These are phyloP conservation scores for Philereme vetulata DNA, from an alignment of 2,888 invertebrate species.

Conservation along the genomic window DNA sequence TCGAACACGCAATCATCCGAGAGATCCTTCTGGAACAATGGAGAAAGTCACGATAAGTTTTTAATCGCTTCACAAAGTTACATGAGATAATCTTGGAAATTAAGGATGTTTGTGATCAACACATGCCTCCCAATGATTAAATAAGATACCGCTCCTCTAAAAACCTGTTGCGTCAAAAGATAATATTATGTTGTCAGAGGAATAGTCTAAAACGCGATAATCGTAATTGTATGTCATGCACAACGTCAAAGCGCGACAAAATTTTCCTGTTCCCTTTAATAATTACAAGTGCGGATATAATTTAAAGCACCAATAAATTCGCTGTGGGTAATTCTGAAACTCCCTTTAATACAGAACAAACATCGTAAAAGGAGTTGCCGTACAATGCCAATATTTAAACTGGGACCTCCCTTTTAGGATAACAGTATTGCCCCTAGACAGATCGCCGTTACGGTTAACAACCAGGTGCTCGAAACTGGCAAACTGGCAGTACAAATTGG, in stretches of 20 bases:
- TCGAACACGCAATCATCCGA: constrained; percentile 94
- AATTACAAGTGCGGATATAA: constrained; percentile 41
- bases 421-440: constrained; percentile 53
- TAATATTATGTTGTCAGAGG: too few relatives aligned
- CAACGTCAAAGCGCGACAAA: not conserved
- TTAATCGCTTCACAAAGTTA: not conserved
- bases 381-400: constrained; percentile 59
- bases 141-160: too few relatives aligned
- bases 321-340: constrained; percentile 35
- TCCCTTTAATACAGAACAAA: constrained; percentile 45
- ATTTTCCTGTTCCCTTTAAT: constrained; percentile 17
- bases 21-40: constrained; percentile 92
- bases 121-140: too few relatives aligned
- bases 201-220: too few relatives aligned
- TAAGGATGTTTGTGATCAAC: too few relatives aligned
- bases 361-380: constrained; percentile 48
- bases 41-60: constrained; percentile 54
- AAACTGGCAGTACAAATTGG: constrained; percentile 51
- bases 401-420: constrained; percentile 60
- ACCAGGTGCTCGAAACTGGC: constrained; percentile 46
- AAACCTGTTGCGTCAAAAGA: too few relatives aligned
- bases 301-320: constrained; percentile 45
- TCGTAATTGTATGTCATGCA: too few relatives aligned
- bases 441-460: constrained; percentile 54
- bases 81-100: too few relatives aligned